Evolutionary conservation across 2,888 invertebrate species (phyloP).

Genomic region (Drosophila buzzatii): DNA sequence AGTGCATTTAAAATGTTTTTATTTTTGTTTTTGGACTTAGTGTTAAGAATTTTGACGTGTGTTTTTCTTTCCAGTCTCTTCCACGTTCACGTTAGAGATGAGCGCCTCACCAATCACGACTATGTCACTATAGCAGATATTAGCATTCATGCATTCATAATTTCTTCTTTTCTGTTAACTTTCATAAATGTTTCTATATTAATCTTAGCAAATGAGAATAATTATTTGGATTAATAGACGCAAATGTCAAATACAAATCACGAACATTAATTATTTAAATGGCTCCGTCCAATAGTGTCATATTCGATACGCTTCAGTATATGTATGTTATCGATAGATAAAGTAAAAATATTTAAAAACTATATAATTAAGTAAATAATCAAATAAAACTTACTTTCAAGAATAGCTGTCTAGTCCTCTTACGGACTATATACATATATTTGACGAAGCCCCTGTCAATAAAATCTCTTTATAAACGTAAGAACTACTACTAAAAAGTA

Average conservation of each 20-base stretch:
- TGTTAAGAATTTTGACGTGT: conserved; percentile 57
- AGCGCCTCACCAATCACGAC: background rate
- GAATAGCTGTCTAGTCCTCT: background rate
- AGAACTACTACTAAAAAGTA: background rate
- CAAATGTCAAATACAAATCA: background rate
- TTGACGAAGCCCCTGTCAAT: background rate
- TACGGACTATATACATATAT: background rate
- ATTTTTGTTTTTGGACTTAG: conserved; percentile 38
- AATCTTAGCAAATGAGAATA: too few species aligned
- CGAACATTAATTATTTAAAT: background rate
- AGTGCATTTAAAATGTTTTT: conserved; percentile 38
- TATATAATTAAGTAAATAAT: background rate
- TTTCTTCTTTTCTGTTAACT: background rate
- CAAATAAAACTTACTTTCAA: background rate
- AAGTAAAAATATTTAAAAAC: too few species aligned
- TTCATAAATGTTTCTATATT: too few species aligned
- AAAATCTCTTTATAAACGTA: background rate
- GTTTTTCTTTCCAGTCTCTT: conserved; percentile 60
- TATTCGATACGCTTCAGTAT: background rate
- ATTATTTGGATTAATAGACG: background rate
- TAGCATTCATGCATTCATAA: background rate
- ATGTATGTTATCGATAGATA: background rate
- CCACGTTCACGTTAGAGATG: conserved; percentile 63
- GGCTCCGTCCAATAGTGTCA: background rate
- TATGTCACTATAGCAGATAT: conserved; percentile 3